These are phyloP conservation scores for Zaprionus lineosus DNA, from an alignment of 2,888 invertebrate genomes.

Conservation along the genomic window DNA sequence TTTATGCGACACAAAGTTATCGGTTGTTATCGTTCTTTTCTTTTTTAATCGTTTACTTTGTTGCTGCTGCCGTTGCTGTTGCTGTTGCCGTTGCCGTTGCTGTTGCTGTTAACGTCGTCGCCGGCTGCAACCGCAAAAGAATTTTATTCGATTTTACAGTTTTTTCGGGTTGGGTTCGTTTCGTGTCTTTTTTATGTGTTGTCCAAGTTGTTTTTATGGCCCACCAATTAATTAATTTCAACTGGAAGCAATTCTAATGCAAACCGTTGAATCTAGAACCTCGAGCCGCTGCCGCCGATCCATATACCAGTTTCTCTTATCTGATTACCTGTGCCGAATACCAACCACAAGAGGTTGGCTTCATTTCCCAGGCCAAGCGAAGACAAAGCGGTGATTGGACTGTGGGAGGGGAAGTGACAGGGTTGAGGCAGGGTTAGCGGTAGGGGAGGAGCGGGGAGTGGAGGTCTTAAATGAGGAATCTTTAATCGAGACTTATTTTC, in stretches of 20 bases:
- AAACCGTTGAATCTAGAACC: background rate
- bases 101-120: slow-evolving; percentile 8
- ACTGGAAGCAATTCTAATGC: slow-evolving; percentile 19
- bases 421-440: too few relatives aligned
- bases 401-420: too few relatives aligned
- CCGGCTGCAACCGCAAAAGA: slow-evolving; percentile 19
- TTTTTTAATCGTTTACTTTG: slow-evolving; percentile 8
- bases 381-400: too few relatives aligned
- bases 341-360: too few relatives aligned
- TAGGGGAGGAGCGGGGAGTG: too few relatives aligned
- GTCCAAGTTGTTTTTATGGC: slow-evolving; percentile 30
- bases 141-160: slow-evolving; percentile 23
- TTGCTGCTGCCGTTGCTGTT: slow-evolving; percentile 1
- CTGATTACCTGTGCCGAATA: too few relatives aligned
- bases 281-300: background rate
- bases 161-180: slow-evolving; percentile 11
- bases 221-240: slow-evolving; percentile 42
- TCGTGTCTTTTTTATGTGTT: slow-evolving; percentile 8
- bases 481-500: too few relatives aligned
- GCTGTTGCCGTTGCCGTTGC: slow-evolving; percentile 3
- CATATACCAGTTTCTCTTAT: background rate
- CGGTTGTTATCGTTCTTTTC: slow-evolving; percentile 37
- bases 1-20: slow-evolving; percentile 47
- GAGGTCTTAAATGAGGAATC: too few relatives aligned
- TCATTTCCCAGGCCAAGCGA: too few relatives aligned